Base-by-base conservation (phyloP, 2,888 invertebrate genomes). In the Heterodera filipjevi region DNA sequence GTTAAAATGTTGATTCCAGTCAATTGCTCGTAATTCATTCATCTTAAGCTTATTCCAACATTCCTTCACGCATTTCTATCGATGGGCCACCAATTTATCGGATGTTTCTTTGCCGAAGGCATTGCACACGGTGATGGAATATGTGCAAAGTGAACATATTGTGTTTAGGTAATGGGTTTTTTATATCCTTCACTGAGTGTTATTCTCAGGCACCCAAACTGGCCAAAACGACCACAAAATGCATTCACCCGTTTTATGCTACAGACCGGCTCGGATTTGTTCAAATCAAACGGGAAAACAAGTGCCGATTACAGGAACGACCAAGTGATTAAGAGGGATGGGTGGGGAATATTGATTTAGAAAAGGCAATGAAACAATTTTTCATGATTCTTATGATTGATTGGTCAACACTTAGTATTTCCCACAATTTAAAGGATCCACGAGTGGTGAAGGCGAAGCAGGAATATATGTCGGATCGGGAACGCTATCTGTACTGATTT, bases 101-200 rank as follows among this genome's bases (percentile, higher is more conserved):
- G 73, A 73, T 27, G 73, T 73, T 2, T 64, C 73, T 3, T 49
- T 73, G n/a, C 35, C 46, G n/a, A 64, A 73, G 10, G 73, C 73
- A 27, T 22, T 73, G 14, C 59, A 49, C 27, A 73, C 59, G n/a
- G 73, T 73, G 35, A 73, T 73, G 73, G 73, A 73, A 2, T 73
- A 64, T 73, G 73, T 49, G 1, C 73, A 73, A 30, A 33, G 32
- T 12, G 73, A 73, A 12, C 73, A 73, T 14, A 73, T 73, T 33
- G 59, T 59, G 49, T 19, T 49, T 16, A 49, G 49, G 49, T 49
- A 14, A 6, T 49, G 5, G 44, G 12, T 10, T 44, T 44, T 44
- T 44, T 44, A 44, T 12, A 44, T 5, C 44, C 16, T 14, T 49
- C 49, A 14, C 19, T 3, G 19, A 3, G 16, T 49, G 12, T 12